Percentiles rank a stretch among this genome's conserved stretches.
phyloP scores from a whole-genome alignment of 2,888 invertebrate species.

The Drosophila parthenogenetica region DNA sequence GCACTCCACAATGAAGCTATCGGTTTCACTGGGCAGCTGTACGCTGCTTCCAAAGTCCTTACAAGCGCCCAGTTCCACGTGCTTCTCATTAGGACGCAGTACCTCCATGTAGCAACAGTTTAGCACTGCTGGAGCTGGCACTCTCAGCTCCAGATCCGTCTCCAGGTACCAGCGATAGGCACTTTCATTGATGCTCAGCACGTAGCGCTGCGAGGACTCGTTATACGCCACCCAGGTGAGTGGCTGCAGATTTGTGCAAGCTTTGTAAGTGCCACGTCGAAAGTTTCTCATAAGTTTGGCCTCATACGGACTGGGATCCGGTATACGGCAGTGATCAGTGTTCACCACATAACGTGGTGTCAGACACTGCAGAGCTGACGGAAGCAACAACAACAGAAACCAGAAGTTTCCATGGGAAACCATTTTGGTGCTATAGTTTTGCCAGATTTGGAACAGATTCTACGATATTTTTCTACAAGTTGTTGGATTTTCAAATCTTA shows the following conservation, averaged over 20 bases:
- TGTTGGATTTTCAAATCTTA: too few species aligned
- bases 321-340: slow-evolving; percentile 88
- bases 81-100: slow-evolving; percentile 70
- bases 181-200: slow-evolving; percentile 72
- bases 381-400: not conserved
- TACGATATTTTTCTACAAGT: too few species aligned
- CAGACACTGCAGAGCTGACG: not conserved
- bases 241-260: slow-evolving; percentile 85
- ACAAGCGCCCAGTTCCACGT: slow-evolving; percentile 83
- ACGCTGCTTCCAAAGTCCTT: slow-evolving; percentile 84
- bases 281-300: slow-evolving; percentile 86
- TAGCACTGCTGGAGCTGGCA: slow-evolving; percentile 33
- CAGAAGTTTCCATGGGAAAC: not conserved
- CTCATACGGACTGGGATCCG: slow-evolving; percentile 87
- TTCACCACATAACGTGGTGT: slow-evolving; percentile 80
- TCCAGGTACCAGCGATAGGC: slow-evolving; percentile 60
- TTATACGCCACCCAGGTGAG: slow-evolving; percentile 78
- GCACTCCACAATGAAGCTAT: slow-evolving; percentile 86
- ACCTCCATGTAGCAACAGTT: slow-evolving; percentile 82
- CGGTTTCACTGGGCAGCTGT: slow-evolving; percentile 82
- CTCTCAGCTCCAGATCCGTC: slow-evolving; percentile 30
- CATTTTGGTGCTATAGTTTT: not conserved
- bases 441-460: too few species aligned
- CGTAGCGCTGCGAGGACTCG: slow-evolving; percentile 62
- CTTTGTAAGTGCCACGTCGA: slow-evolving; percentile 86